Percentiles rank a stretch among this genome's conserved stretches.
Evolutionary conservation across 2,888 invertebrate species (phyloP).

Genomic region (Metellina segmentata): DNA sequence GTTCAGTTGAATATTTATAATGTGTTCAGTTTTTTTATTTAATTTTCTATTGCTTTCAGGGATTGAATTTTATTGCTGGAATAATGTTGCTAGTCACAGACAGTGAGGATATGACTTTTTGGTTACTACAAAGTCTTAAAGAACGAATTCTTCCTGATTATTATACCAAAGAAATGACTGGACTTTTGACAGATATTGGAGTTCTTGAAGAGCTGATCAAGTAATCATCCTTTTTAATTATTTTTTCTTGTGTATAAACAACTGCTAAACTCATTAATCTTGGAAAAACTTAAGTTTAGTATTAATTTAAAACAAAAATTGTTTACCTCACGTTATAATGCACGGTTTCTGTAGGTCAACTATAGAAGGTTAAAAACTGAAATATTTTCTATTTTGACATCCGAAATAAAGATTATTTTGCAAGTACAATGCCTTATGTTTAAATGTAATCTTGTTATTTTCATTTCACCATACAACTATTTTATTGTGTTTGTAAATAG

Average conservation of each 20-base stretch:
- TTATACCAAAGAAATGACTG: constrained; percentile 94
- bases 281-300: not conserved
- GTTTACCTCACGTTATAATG: no score
- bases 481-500: no score
- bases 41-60: constrained; percentile 83
- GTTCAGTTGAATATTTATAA: not conserved
- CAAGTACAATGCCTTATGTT: no score
- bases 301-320: no score
- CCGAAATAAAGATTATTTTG: no score
- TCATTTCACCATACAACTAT: not conserved
- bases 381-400: no score
- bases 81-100: constrained; percentile 91
- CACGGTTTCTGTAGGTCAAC: no score
- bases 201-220: constrained; percentile 92
- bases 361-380: no score
- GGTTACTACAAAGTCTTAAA: constrained; percentile 93
- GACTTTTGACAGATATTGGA: constrained; percentile 92
- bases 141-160: constrained; percentile 92
- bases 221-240: constrained; percentile 80
- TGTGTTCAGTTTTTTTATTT: not conserved
- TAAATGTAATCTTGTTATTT: not conserved
- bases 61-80: constrained; percentile 95
- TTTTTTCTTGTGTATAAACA: not conserved
- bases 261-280: not conserved
- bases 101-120: constrained; percentile 94